phyloP scores from a whole-genome alignment of 2,113 vertebrate species.

The Leucosticte australis region DNA sequence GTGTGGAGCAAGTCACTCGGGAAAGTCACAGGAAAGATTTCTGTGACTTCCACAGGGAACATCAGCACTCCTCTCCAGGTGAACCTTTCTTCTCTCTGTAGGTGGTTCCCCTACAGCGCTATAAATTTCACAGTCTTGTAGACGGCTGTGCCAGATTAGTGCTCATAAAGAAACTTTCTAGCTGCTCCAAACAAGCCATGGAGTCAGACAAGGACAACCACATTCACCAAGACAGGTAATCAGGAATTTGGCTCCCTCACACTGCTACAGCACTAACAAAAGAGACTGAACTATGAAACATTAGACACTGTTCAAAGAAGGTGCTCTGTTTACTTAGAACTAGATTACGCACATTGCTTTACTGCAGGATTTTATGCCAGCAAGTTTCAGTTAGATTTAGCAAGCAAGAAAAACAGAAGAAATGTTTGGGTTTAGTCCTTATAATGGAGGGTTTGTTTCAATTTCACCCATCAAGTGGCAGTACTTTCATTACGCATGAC shows the following conservation, averaged over 20 bases:
- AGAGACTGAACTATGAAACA: background rate
- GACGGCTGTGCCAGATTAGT: background rate
- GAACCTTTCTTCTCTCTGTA: background rate
- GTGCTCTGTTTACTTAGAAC: background rate
- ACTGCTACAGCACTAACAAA: background rate
- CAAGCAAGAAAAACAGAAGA: background rate
- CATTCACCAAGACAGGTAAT: background rate
- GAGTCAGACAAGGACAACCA: background rate
- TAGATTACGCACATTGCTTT: background rate
- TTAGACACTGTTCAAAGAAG: background rate
- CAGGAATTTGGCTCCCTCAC: background rate
- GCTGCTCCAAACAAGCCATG: background rate
- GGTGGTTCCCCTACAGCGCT: background rate
- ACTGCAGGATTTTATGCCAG: background rate
- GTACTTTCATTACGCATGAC: background rate
- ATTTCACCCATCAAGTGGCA: background rate
- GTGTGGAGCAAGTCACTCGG: background rate
- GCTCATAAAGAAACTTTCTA: background rate
- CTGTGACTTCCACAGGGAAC: accelerated
- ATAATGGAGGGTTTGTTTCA: background rate
- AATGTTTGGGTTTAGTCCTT: background rate
- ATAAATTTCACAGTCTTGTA: background rate
- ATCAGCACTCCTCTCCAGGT: background rate
- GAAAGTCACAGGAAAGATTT: background rate
- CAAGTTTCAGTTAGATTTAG: background rate